phyloP scores from a whole-genome alignment of 1,140 invertebrate species.

The Homarus americanus region DNA sequence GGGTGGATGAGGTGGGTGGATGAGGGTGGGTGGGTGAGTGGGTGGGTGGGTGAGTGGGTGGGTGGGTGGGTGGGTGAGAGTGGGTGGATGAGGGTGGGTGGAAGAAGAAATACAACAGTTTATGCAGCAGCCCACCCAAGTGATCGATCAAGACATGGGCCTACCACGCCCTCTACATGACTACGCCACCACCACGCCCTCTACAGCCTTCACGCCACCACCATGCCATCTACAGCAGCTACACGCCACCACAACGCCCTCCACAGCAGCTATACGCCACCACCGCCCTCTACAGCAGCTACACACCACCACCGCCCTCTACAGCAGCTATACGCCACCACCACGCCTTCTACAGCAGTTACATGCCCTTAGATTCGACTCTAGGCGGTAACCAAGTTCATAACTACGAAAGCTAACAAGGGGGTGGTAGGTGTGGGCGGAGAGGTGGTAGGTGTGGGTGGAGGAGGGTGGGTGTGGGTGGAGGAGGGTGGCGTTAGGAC shows the following conservation, averaged over 20 bases:
- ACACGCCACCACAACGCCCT: neutral
- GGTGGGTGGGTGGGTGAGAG: no score
- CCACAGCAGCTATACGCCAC: no score
- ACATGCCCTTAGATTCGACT: no score
- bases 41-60: no score
- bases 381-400: no score
- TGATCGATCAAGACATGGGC: constrained; percentile 13
- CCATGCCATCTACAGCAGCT: neutral
- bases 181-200: neutral
- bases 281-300: neutral
- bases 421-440: neutral
- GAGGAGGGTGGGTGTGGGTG: neutral
- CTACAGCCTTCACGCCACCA: neutral
- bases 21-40: neutral
- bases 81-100: no score
- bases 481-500: neutral
- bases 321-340: neutral
- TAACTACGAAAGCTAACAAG: no score
- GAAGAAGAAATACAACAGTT: neutral
- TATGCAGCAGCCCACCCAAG: neutral
- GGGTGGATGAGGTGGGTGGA: no score
- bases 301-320: neutral
- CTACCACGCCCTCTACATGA: neutral
- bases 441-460: neutral
- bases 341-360: neutral